phyloP scores from a whole-genome alignment of 2,888 invertebrate genomes.

The Dysmachus trigonus region DNA sequence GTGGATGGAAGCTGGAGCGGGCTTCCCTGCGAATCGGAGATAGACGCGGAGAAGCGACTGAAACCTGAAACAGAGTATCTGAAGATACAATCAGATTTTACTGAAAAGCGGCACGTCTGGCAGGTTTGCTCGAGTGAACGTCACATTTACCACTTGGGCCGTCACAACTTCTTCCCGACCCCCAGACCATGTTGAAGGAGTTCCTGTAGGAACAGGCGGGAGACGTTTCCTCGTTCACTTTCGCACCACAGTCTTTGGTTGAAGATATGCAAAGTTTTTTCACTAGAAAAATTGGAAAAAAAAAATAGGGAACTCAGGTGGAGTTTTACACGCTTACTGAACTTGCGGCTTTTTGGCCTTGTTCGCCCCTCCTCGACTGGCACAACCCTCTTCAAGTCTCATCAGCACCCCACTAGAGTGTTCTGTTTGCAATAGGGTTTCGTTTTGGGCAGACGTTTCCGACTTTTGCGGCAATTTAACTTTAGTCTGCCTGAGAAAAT shows the following conservation, averaged over 20 bases:
- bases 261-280: background rate
- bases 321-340: background rate
- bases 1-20: background rate
- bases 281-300: background rate
- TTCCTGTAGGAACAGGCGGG: background rate
- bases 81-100: background rate
- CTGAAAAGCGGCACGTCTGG: background rate
- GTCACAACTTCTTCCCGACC: background rate
- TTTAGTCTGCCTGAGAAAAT: background rate
- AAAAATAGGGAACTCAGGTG: background rate
- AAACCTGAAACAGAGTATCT: background rate
- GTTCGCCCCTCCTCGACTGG: background rate
- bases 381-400: background rate
- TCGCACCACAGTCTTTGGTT: background rate
- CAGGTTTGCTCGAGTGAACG: background rate
- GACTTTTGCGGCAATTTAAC: slow-evolving; percentile 3
- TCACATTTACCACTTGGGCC: background rate
- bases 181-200: background rate
- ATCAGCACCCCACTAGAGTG: background rate
- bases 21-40: background rate
- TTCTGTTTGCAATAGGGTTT: background rate
- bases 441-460: background rate
- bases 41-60: background rate
- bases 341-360: background rate
- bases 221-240: background rate